Conservation (phyloP, 1,140 invertebrate species). For the Dolichoris vasculosae region DNA sequence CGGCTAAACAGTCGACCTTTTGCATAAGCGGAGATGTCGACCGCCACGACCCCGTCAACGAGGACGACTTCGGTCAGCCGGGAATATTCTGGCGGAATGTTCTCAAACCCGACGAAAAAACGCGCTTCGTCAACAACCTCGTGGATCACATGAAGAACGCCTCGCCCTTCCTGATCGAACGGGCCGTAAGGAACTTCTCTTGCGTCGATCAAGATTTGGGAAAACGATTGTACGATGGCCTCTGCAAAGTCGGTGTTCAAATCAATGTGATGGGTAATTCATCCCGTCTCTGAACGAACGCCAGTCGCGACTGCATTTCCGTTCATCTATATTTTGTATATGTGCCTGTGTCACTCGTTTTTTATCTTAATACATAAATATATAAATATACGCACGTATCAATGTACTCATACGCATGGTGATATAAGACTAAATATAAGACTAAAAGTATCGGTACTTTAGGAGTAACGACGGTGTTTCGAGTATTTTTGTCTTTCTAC, state of each 20-base stretch:
- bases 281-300: slow-evolving; percentile 62
- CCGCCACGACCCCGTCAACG: slow-evolving; percentile 87
- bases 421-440: not conserved
- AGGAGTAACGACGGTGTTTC: not conserved
- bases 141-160: slow-evolving; percentile 85
- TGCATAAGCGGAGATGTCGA: slow-evolving; percentile 78
- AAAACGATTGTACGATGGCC: slow-evolving; percentile 78
- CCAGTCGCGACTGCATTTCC: no score
- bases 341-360: not conserved
- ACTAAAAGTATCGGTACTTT: not conserved
- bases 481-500: not conserved
- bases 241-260: slow-evolving; percentile 76
- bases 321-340: not conserved
- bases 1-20: slow-evolving; percentile 70
- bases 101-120: slow-evolving; percentile 82
- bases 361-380: not conserved
- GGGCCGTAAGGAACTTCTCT: slow-evolving; percentile 85
- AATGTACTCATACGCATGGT: no score
- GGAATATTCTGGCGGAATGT: slow-evolving; percentile 87
- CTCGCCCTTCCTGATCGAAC: slow-evolving; percentile 89
- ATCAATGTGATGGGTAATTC: slow-evolving; percentile 67
- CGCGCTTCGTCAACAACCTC: slow-evolving; percentile 87
- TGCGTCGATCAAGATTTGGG: slow-evolving; percentile 82
- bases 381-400: not conserved
- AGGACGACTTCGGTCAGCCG: slow-evolving; percentile 94